These are phyloP conservation scores for Odontomachus brunneus DNA, from an alignment of 1,140 invertebrate species.

Conservation along the genomic window DNA sequence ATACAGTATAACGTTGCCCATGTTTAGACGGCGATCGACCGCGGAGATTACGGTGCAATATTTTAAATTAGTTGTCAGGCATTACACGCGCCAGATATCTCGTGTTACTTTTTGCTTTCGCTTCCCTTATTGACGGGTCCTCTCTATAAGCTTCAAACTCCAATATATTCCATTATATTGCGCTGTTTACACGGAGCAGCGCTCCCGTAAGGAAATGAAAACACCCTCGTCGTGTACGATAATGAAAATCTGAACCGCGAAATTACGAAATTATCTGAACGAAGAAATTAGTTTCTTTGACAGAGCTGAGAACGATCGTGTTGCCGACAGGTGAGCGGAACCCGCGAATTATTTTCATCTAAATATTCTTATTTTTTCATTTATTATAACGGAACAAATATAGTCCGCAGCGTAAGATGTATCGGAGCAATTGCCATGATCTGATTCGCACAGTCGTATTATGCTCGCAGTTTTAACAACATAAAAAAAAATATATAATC, in stretches of 20 bases:
- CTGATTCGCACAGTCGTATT: no score
- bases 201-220: constrained; percentile 60
- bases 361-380: not conserved
- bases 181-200: constrained; percentile 58
- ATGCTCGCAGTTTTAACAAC: no score
- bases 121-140: not conserved
- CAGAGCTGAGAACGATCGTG: constrained; percentile 2
- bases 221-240: constrained; percentile 47
- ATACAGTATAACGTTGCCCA: not conserved
- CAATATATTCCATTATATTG: constrained; percentile 62
- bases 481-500: no score
- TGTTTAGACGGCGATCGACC: no score
- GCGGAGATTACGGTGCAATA: no score
- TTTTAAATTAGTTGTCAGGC: not conserved
- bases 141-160: constrained; percentile 6
- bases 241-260: constrained; percentile 54
- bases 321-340: not conserved
- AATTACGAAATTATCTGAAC: no score
- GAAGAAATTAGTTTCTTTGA: constrained; percentile 58
- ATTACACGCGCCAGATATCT: not conserved
- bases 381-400: not conserved
- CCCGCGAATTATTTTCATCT: constrained; percentile 9
- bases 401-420: not conserved
- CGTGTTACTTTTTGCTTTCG: not conserved
- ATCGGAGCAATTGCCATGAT: no score